Conservation (phyloP, 2,797 vertebrate genomes). For the Babyrousa celebensis region DNA sequence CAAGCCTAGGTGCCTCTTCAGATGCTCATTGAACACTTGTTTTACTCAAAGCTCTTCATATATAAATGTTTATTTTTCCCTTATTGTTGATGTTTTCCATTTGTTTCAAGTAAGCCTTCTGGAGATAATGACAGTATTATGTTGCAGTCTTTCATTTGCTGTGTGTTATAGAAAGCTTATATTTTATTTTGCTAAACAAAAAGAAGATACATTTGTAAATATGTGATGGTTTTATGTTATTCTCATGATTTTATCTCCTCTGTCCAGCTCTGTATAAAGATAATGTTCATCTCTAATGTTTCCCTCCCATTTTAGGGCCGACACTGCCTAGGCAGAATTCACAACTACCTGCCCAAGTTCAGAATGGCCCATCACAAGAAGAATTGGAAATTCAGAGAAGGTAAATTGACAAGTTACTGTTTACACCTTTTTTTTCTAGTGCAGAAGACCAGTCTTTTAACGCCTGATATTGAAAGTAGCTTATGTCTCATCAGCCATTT, state of each 20-base stretch:
- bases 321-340: conserved; percentile 96
- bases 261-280: conserved; percentile 5
- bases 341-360: conserved; percentile 94
- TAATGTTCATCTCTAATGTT: conserved; percentile 78
- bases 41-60: conserved; percentile 85
- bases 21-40: conserved; percentile 84
- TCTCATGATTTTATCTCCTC: conserved; percentile 80
- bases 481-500: conserved; percentile 35
- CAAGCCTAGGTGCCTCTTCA: conserved; percentile 84
- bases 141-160: conserved; percentile 90
- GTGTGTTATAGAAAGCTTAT: conserved; percentile 87
- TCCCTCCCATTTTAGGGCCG: conserved; percentile 93
- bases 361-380: conserved; percentile 97
- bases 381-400: conserved; percentile 98
- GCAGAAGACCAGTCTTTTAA: neutral
- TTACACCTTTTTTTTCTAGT: neutral
- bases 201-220: conserved; percentile 82
- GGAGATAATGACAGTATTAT: conserved; percentile 78
- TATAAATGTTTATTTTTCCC: conserved; percentile 86
- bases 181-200: conserved; percentile 89
- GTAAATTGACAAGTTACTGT: conserved; percentile 88
- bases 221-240: conserved; percentile 84
- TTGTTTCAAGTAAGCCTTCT: conserved; percentile 88
- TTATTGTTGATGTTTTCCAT: conserved; percentile 89
- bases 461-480: neutral